Evolutionary conservation across 1,140 invertebrate genomes (phyloP).

Genomic region (Atta texana): DNA sequence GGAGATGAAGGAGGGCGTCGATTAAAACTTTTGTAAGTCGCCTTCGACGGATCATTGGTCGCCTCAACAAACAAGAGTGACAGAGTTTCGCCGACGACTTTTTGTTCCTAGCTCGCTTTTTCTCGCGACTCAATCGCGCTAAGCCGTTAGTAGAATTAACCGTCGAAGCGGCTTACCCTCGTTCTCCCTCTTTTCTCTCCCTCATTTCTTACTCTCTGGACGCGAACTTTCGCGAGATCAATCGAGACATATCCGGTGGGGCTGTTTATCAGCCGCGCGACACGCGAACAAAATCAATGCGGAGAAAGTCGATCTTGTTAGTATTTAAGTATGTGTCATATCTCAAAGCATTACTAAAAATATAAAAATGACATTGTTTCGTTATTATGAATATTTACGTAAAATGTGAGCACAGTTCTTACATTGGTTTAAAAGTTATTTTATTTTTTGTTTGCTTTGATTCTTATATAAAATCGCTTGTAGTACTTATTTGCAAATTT

Average conservation of each 20-base stretch:
- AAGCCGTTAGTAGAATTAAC: slow-evolving; percentile 72
- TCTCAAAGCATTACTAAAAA: too few species aligned
- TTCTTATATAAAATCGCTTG: too few species aligned
- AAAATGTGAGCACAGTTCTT: too few species aligned
- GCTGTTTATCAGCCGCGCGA: slow-evolving; percentile 41
- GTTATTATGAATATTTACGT: background rate
- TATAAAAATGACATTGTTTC: too few species aligned
- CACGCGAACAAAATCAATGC: background rate
- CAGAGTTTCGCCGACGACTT: slow-evolving; percentile 74
- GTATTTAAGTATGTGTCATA: too few species aligned
- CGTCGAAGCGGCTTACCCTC: slow-evolving; percentile 30
- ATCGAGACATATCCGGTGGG: slow-evolving; percentile 20
- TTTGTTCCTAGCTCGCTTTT: slow-evolving; percentile 70
- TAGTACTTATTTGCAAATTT: too few species aligned
- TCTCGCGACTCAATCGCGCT: slow-evolving; percentile 42
- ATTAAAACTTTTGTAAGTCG: slow-evolving; percentile 84
- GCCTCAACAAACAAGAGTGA: slow-evolving; percentile 77
- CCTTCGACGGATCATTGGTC: slow-evolving; percentile 78
- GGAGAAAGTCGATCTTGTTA: background rate
- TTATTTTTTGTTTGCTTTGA: background rate
- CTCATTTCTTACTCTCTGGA: background rate
- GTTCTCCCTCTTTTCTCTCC: background rate
- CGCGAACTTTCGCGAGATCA: slow-evolving; percentile 45
- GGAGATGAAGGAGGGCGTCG: slow-evolving; percentile 66
- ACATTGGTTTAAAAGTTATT: background rate